These are phyloP conservation scores for Chloroclystis v-ata DNA, from an alignment of 2,888 invertebrate species.

Conservation along the genomic window DNA sequence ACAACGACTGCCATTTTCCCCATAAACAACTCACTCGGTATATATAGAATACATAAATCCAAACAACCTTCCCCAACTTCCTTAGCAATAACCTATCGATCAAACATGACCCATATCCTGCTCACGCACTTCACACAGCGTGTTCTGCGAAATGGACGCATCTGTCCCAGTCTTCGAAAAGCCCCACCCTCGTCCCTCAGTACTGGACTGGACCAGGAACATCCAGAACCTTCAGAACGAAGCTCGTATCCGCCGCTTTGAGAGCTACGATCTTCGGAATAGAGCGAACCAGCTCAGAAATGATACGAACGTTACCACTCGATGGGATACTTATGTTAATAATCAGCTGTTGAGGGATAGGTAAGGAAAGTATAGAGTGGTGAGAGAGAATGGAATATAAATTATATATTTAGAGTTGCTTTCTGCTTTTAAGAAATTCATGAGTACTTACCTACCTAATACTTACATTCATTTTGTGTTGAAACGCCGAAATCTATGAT, in stretches of 20 bases:
- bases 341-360: slow-evolving; percentile 84
- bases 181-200: slow-evolving; percentile 80
- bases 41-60: no score
- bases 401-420: no score
- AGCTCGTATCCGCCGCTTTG: slow-evolving; percentile 81
- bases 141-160: slow-evolving; percentile 49
- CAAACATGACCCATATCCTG: slow-evolving; percentile 20
- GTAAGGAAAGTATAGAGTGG: no score
- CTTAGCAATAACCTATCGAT: slow-evolving; percentile 14
- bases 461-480: no score
- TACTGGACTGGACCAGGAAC: slow-evolving; percentile 87
- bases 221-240: slow-evolving; percentile 84
- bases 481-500: no score
- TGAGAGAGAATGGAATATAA: no score
- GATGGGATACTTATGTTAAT: slow-evolving; percentile 88
- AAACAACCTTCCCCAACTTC: slow-evolving; percentile 1
- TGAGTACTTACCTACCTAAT: no score
- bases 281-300: slow-evolving; percentile 84
- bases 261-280: slow-evolving; percentile 84
- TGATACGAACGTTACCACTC: slow-evolving; percentile 84
- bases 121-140: not conserved
- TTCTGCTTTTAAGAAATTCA: no score
- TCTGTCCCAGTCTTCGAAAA: slow-evolving; percentile 80
- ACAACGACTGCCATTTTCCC: no score
- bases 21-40: no score